A percentile compares a stretch with the other conserved stretches of the same genome.
Conservation (phyloP, 2,888 invertebrate species). For the Macaria notata region DNA sequence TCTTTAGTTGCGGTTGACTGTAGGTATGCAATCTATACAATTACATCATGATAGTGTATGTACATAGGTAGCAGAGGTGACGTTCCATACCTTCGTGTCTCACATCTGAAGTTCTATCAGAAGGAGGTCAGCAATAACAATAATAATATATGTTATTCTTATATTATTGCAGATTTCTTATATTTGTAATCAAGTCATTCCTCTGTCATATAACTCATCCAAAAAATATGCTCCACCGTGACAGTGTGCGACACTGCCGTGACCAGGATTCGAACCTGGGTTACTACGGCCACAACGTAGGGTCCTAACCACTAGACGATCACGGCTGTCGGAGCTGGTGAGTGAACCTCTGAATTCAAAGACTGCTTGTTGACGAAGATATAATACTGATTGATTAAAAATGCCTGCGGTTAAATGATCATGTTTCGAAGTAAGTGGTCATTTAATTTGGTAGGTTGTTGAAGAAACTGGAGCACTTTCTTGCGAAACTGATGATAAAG, state of each 20-base stretch:
- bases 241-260: conserved; percentile 46
- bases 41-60: too few relatives aligned
- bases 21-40: too few relatives aligned
- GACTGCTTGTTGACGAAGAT: conserved; percentile 1
- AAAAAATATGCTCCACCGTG: conserved; percentile 36
- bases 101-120: too few relatives aligned
- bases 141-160: too few relatives aligned
- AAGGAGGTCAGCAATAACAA: too few relatives aligned
- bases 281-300: conserved; percentile 90
- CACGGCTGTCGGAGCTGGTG: conserved; percentile 38
- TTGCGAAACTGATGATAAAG: conserved; percentile 18
- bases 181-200: too few relatives aligned
- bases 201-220: background rate
- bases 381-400: conserved; percentile 18
- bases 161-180: too few relatives aligned
- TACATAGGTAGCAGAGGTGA: too few relatives aligned
- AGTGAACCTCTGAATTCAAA: conserved; percentile 11
- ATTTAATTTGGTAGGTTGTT: conserved; percentile 22
- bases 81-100: too few relatives aligned
- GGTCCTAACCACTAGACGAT: conserved; percentile 90
- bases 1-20: too few relatives aligned
- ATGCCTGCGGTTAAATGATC: conserved; percentile 3
- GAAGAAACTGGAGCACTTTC: conserved; percentile 25
- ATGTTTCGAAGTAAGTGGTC: conserved; percentile 5
- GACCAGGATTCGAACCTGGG: conserved; percentile 87